Percentiles rank a stretch among this genome's conserved stretches.
Evolutionary conservation across 2,888 invertebrate genomes (phyloP).

Genomic region (Troides helena): DNA sequence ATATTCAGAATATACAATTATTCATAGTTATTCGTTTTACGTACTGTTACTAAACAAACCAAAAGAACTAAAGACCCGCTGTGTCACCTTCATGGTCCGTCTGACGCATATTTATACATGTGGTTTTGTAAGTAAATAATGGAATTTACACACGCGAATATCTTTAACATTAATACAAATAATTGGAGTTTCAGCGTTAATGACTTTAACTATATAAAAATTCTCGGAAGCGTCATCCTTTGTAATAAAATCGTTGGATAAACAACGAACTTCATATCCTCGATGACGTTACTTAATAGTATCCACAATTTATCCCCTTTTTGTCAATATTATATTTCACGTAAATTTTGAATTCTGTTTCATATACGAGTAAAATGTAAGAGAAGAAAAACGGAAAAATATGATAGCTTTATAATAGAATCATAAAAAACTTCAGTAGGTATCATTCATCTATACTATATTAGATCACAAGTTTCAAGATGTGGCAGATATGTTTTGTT

Average conservation of each 20-base stretch:
- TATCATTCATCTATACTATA: no score
- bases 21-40: no score
- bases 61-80: constrained; percentile 4
- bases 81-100: constrained; percentile 36
- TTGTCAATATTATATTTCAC: no score
- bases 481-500: background rate
- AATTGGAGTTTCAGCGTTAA: constrained; percentile 9
- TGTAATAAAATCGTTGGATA: constrained; percentile 9
- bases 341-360: no score
- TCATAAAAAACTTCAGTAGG: no score
- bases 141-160: constrained; percentile 12
- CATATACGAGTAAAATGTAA: no score
- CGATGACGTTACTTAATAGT: background rate
- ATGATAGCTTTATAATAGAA: no score
- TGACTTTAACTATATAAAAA: constrained; percentile 5
- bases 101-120: constrained; percentile 29
- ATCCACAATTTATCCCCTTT: background rate
- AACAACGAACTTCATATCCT: constrained; percentile 5
- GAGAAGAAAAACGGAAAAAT: no score
- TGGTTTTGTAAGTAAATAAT: constrained; percentile 10
- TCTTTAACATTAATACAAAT: constrained; percentile 5
- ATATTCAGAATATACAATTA: no score
- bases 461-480: no score
- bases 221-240: constrained; percentile 17
- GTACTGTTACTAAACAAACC: background rate